Evolutionary conservation across 2,113 vertebrate species (phyloP).

Genomic region (Lontra canadensis): DNA sequence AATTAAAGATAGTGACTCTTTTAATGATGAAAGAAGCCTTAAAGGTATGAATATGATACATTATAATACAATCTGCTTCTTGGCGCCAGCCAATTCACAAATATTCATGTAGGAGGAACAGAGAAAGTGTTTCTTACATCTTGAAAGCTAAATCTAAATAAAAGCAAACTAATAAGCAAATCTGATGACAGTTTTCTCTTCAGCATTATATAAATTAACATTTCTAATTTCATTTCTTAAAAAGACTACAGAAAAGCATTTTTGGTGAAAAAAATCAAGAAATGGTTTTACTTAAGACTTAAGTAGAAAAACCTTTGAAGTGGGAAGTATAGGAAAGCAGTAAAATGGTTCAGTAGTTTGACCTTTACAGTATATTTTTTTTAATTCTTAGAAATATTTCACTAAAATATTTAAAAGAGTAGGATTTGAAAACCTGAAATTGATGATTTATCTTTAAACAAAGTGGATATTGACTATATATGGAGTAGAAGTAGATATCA

Average conservation of each 20-base stretch:
- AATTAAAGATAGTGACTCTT: conserved; percentile 74
- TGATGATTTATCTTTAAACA: conserved; percentile 42
- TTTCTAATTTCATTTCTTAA: background rate
- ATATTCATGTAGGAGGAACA: background rate
- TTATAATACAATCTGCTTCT: background rate
- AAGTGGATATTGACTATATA: background rate
- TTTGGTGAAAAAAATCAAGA: background rate
- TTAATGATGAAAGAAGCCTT: conserved; percentile 76
- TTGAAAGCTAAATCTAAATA: conserved; percentile 47
- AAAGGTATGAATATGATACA: conserved; percentile 65
- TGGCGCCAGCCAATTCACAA: background rate
- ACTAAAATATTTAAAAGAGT: conserved; percentile 42
- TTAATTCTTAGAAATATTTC: conserved; percentile 28
- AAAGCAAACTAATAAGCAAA: conserved; percentile 28
- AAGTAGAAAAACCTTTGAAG: background rate
- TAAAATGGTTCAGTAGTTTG: conserved; percentile 10
- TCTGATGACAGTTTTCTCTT: conserved; percentile 11
- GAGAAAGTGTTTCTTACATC: background rate
- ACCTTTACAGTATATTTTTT: background rate
- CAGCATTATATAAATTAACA: background rate
- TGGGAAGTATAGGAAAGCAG: background rate
- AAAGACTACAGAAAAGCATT: background rate
- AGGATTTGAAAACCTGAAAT: background rate
- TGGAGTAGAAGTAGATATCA: background rate
- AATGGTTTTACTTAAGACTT: background rate